Evolutionary conservation across 2,888 invertebrate species (phyloP).

Genomic region (Teinopalpus imperialis): DNA sequence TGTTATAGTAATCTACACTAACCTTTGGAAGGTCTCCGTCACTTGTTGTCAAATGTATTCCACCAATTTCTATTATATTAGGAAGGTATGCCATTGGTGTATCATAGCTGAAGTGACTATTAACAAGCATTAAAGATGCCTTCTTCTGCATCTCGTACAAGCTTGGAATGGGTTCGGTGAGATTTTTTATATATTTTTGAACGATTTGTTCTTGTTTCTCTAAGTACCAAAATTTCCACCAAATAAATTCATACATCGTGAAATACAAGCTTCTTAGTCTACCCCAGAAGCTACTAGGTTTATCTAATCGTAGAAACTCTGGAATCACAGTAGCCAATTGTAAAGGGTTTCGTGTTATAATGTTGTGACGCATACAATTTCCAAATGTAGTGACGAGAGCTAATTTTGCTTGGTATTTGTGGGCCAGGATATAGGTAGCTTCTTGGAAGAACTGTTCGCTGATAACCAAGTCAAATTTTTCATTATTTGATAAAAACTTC

Average conservation of each 20-base stretch:
- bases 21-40: conserved; percentile 54
- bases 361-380: conserved; percentile 68
- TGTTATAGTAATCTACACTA: too few relatives aligned
- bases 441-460: conserved; percentile 76
- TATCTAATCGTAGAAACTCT: conserved; percentile 58
- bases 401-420: conserved; percentile 69
- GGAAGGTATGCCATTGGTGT: conserved; percentile 73
- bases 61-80: conserved; percentile 81
- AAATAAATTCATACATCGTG: conserved; percentile 59
- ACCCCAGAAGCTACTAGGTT: conserved; percentile 76
- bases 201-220: conserved; percentile 58
- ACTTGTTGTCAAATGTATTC: conserved; percentile 69
- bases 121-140: conserved; percentile 66
- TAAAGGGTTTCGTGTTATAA: conserved; percentile 60
- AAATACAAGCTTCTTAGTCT: conserved; percentile 76
- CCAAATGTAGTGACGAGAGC: conserved; percentile 64
- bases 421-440: conserved; percentile 62
- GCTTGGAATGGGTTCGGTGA: conserved; percentile 59
- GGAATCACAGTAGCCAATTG: conserved; percentile 60
- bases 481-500: conserved; percentile 51
- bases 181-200: conserved; percentile 55
- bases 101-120: conserved; percentile 76
- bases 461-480: conserved; percentile 69
- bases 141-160: conserved; percentile 63
- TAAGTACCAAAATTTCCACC: conserved; percentile 65